Conservation (phyloP, 2,113 vertebrate genomes). For the Psammodynastes pulverulentus region DNA sequence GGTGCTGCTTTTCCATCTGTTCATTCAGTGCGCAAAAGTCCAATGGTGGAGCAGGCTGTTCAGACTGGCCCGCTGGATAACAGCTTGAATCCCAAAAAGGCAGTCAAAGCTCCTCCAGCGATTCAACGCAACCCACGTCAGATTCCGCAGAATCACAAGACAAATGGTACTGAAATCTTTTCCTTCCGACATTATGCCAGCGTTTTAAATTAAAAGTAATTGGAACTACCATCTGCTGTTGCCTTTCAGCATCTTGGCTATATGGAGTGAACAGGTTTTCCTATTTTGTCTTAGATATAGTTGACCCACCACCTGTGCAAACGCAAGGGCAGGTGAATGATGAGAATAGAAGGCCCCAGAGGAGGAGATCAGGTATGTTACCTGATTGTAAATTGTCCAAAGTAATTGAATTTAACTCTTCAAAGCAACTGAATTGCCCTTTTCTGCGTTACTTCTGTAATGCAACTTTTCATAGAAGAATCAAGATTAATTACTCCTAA, state of each 20-base stretch:
- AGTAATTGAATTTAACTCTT: not conserved
- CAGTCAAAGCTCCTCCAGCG: conserved; percentile 61
- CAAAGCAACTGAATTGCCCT: not conserved
- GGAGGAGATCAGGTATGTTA: conserved; percentile 83
- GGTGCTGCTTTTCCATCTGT: conserved; percentile 74
- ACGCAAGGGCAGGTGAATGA: conserved; percentile 78
- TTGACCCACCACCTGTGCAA: conserved; percentile 63
- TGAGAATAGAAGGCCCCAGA: conserved; percentile 81
- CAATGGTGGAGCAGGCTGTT: conserved; percentile 95
- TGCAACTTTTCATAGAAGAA: not conserved
- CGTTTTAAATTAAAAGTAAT: not conserved
- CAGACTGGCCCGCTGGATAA: conserved; percentile 83
- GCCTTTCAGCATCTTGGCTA: conserved; percentile 11
- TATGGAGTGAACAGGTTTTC: conserved; percentile 9
- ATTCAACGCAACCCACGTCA: conserved; percentile 63
- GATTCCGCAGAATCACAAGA: conserved; percentile 56
- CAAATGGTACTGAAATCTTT: conserved; percentile 38
- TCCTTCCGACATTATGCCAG: not conserved
- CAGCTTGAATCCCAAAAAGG: conserved; percentile 69
- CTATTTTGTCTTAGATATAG: conserved; percentile 60
- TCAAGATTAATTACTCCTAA: not conserved
- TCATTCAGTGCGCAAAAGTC: conserved; percentile 77
- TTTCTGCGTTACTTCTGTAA: not conserved
- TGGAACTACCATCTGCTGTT: not conserved
- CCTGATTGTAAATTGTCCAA: not conserved